These are phyloP conservation scores for Melanerpes aurifrons DNA, from an alignment of 2,113 vertebrate genomes.

Conservation along the genomic window DNA sequence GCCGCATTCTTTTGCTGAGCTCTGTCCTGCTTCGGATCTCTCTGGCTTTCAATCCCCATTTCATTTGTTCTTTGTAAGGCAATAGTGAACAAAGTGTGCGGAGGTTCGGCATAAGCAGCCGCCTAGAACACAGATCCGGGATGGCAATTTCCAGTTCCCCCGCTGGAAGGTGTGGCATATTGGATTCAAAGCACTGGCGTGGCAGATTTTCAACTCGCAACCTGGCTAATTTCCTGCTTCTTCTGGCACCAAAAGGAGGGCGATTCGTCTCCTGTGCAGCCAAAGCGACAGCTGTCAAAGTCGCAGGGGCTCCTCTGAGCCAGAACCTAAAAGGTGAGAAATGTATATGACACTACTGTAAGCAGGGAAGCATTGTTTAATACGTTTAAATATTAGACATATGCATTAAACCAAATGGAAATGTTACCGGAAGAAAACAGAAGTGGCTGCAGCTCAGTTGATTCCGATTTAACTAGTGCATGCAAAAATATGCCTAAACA, in stretches of 20 bases:
- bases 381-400: slow-evolving; percentile 56
- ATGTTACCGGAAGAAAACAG: slow-evolving; percentile 6
- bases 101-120: slow-evolving; percentile 66
- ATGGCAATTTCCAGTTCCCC: slow-evolving; percentile 70
- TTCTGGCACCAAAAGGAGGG: slow-evolving; percentile 83
- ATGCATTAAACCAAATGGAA: slow-evolving; percentile 41
- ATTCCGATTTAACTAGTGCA: slow-evolving; percentile 31
- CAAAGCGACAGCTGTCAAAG: slow-evolving; percentile 86
- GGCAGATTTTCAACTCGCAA: slow-evolving; percentile 80
- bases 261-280: slow-evolving; percentile 78
- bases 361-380: slow-evolving; percentile 57
- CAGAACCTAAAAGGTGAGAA: slow-evolving; percentile 85
- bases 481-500: slow-evolving; percentile 45
- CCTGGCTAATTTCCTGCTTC: slow-evolving; percentile 86
- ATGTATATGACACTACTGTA: slow-evolving; percentile 68
- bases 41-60: slow-evolving; percentile 73
- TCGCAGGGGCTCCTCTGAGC: slow-evolving; percentile 76
- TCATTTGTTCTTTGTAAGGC: slow-evolving; percentile 76
- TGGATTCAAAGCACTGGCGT: slow-evolving; percentile 74
- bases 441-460: neutral
- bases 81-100: slow-evolving; percentile 71
- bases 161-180: slow-evolving; percentile 78
- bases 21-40: slow-evolving; percentile 85
- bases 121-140: slow-evolving; percentile 66
- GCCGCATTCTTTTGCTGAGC: slow-evolving; percentile 91